These are phyloP conservation scores for Anguilla megastoma DNA, from an alignment of 2,797 vertebrate genomes.

Conservation along the genomic window DNA sequence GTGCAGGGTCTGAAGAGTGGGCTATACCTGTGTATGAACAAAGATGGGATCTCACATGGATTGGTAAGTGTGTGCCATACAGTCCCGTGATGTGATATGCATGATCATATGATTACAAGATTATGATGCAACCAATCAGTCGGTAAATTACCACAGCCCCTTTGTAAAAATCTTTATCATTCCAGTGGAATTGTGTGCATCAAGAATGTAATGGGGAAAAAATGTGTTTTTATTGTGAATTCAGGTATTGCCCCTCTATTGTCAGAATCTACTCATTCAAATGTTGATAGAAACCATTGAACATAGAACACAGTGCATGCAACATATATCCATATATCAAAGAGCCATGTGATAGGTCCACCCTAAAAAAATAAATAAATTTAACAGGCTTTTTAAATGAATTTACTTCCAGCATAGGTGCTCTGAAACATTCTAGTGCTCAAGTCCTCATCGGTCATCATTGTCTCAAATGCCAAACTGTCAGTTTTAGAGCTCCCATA, in stretches of 20 bases:
- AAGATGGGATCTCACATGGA: constrained; percentile 55
- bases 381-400: not conserved
- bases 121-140: not conserved
- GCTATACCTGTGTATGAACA: constrained; percentile 68
- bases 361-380: not conserved
- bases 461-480: not conserved
- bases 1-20: constrained; percentile 62
- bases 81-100: not conserved
- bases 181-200: not conserved
- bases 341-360: not conserved
- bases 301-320: not conserved
- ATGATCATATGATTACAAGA: not conserved
- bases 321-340: not conserved
- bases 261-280: not conserved
- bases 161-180: not conserved
- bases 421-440: not conserved
- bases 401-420: not conserved
- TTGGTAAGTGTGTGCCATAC: constrained; percentile 51
- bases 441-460: not conserved
- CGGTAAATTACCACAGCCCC: not conserved
- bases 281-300: constrained; percentile 5
- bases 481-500: not conserved
- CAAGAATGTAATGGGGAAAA: not conserved
- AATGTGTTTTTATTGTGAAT: not conserved
- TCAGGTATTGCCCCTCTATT: not conserved